These are phyloP conservation scores for Zaprionus nigranus DNA, from an alignment of 1,140 invertebrate genomes.

Conservation along the genomic window DNA sequence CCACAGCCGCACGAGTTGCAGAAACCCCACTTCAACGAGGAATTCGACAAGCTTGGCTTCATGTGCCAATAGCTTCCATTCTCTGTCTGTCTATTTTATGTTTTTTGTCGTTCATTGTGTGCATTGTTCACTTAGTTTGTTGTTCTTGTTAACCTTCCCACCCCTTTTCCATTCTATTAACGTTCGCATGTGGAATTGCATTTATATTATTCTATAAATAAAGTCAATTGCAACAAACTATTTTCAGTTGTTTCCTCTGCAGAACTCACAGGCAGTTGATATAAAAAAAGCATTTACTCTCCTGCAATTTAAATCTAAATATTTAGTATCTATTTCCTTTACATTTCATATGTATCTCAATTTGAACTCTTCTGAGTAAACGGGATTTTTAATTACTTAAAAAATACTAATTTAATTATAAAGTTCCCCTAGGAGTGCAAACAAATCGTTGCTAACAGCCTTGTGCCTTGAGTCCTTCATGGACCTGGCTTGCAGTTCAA, in stretches of 20 bases:
- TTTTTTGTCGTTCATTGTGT: neutral
- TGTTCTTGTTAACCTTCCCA: constrained; percentile 3
- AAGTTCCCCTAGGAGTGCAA: neutral
- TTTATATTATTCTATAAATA: constrained; percentile 28
- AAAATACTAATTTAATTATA: constrained; percentile 14
- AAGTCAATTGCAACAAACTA: constrained; percentile 31
- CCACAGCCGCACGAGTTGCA: constrained; percentile 45
- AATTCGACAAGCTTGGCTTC: constrained; percentile 25
- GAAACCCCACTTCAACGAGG: constrained; percentile 18
- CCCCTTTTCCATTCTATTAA: neutral
- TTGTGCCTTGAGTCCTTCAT: neutral
- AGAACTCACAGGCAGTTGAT: neutral
- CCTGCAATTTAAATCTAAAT: no score
- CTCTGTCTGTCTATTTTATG: neutral
- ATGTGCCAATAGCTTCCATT: constrained; percentile 17
- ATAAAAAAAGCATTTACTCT: no score
- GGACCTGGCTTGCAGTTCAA: constrained; percentile 12
- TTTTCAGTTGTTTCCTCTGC: neutral
- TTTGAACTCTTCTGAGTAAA: neutral
- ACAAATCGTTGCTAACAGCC: constrained; percentile 1
- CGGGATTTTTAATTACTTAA: neutral
- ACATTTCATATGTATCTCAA: neutral
- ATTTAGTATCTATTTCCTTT: no score
- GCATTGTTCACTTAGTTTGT: constrained; percentile 20
- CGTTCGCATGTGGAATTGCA: constrained; percentile 7